Evolutionary conservation across 2,797 vertebrate genomes (phyloP), one percentile per base, ranked within the genome.

Genomic region (Acropternis orthonyx): DNA sequence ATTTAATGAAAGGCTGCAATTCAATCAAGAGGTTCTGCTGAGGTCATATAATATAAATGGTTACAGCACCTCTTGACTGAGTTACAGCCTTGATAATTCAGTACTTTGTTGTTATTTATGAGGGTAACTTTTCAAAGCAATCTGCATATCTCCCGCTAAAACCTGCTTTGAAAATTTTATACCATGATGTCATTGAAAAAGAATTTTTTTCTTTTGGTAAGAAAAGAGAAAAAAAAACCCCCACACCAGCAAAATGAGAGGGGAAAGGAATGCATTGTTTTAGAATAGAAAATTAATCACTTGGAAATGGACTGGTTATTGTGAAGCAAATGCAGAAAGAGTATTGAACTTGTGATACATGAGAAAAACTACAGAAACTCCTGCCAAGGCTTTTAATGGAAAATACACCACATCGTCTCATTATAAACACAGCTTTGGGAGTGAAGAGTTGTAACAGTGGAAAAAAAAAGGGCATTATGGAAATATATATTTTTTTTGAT

Each of bases 31-130:
- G 94, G 94, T 95, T 97, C 91, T 95, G 84, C 95, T 96, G 96
- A 97, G 96, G 96, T 97, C 97, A 96, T 96, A 85, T 96, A 91
- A 97, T 95, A 95, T 94, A 96, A 98, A 96, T 95, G 91, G 89
- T 95, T 91, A 90, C 73, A 93, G 87, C 95, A 97, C 93, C 94
- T 97, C 96, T 93, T 95, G 96, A 95, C 96, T 96, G 95, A 96
- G 95, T 96, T 96, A 93, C 89, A 95, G 94, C 92, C 97, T 96
- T 96, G 96, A 97, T 96, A 95, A 96, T 96, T 97, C 93, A 95
- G 92, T 95, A 97, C 95, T 97, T 97, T 97, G 94, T 97, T 97
- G 97, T 96, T 97, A 96, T 97, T 97, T 97, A 98, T 96, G 96
- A 95, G 96, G 95, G 81, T 91, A 96, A 93, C 95, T 96, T 97